These are phyloP conservation scores for Muscicapa striata DNA, from an alignment of 2,797 vertebrate genomes.

Conservation along the genomic window DNA sequence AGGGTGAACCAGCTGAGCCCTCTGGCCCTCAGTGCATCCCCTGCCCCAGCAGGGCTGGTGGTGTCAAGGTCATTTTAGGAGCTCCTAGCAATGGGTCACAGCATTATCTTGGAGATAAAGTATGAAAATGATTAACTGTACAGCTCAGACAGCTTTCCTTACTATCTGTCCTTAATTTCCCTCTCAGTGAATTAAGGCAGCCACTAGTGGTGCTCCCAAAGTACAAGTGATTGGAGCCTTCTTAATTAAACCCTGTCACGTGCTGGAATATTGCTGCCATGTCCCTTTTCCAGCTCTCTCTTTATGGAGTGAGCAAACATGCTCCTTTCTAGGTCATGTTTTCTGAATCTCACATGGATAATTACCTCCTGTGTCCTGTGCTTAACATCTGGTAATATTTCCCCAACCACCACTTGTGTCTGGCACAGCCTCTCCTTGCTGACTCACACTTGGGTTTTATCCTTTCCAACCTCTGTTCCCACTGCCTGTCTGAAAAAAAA, in stretches of 20 bases:
- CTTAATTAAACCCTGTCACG: neutral
- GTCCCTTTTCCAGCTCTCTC: neutral
- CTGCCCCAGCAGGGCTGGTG: neutral
- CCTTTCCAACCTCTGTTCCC: neutral
- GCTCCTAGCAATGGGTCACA: neutral
- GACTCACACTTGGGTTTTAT: constrained; percentile 10
- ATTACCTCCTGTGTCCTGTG: constrained; percentile 44
- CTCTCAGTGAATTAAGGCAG: neutral
- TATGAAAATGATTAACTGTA: neutral
- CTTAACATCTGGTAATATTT: constrained; percentile 44
- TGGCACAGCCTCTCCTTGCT: neutral
- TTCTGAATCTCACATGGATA: neutral
- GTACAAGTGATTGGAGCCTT: neutral
- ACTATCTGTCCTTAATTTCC: neutral
- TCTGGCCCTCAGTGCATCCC: neutral
- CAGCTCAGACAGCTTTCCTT: neutral
- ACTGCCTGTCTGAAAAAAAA: neutral
- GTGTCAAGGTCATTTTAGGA: neutral
- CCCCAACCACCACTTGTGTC: neutral
- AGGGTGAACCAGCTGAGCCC: neutral
- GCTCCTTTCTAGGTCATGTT: constrained; percentile 20
- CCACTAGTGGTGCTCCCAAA: neutral
- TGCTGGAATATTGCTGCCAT: neutral
- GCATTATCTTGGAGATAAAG: neutral
- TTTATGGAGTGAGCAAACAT: neutral